Conservation (phyloP, 1,140 invertebrate genomes). For the Dinoponera quadriceps region DNA sequence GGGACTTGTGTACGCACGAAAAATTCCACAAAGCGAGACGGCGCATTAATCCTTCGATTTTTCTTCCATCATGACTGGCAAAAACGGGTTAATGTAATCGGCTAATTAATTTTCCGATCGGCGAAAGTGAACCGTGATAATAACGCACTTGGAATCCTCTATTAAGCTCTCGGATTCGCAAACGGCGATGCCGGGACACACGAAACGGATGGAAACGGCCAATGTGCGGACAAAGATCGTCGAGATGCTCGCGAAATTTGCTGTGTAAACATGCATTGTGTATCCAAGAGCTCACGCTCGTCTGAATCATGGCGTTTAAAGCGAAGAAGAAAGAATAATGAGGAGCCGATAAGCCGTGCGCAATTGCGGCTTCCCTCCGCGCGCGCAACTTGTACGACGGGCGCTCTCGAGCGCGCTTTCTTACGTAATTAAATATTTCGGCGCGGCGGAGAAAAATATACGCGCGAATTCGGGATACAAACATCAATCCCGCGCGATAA, state of each 20-base stretch:
- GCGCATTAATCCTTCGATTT: conserved; percentile 3
- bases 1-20: neutral
- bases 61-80: neutral
- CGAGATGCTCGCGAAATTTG: neutral
- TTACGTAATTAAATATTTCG: conserved; percentile 13
- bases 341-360: neutral
- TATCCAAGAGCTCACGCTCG: neutral
- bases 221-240: neutral
- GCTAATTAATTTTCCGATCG: neutral
- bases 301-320: neutral
- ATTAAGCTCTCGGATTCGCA: neutral
- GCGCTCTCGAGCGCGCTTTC: too few species aligned
- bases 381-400: neutral
- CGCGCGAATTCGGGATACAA: conserved; percentile 54
- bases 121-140: neutral
- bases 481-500: conserved; percentile 67
- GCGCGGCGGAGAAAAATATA: neutral
- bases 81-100: neutral
- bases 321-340: too few species aligned
- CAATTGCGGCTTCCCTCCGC: neutral
- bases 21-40: neutral
- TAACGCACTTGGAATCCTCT: neutral
- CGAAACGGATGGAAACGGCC: neutral
- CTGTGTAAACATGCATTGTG: conserved; percentile 1
- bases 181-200: too few species aligned